These are phyloP conservation scores for Pempheris klunzingeri DNA, from an alignment of 2,797 vertebrate genomes.

Conservation along the genomic window DNA sequence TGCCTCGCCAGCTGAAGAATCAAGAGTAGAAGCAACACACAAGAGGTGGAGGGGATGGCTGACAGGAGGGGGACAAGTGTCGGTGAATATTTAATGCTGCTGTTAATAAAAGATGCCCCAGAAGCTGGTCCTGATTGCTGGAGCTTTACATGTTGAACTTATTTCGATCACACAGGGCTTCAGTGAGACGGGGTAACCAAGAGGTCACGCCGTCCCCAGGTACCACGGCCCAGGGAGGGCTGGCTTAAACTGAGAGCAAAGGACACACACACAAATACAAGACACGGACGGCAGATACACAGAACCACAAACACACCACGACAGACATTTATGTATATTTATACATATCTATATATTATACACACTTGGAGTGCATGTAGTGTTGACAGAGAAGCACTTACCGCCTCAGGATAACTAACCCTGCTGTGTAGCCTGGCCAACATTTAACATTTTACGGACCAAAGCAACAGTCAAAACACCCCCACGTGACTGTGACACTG, in stretches of 20 bases:
- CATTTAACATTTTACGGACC: not conserved
- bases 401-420: not conserved
- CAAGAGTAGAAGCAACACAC: constrained; percentile 13
- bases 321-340: constrained; percentile 4
- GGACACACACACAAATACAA: constrained; percentile 15
- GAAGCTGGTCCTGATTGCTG: constrained; percentile 73
- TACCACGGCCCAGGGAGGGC: constrained; percentile 24
- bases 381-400: constrained; percentile 4
- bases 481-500: not conserved
- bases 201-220: constrained; percentile 75
- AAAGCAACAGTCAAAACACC: constrained; percentile 2
- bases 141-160: constrained; percentile 71
- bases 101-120: constrained; percentile 84
- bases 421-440: not conserved
- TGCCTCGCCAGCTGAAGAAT: constrained; percentile 31
- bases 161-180: constrained; percentile 68
- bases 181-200: constrained; percentile 72
- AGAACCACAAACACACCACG: not conserved
- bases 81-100: constrained; percentile 82
- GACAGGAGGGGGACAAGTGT: constrained; percentile 18
- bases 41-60: constrained; percentile 40
- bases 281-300: not conserved
- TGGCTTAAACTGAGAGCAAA: constrained; percentile 20
- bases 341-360: not conserved
- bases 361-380: not conserved